phyloP scores from a whole-genome alignment of 37 sponge, comb jelly and placozoan species.

The Chondrosia reniformis region DNA sequence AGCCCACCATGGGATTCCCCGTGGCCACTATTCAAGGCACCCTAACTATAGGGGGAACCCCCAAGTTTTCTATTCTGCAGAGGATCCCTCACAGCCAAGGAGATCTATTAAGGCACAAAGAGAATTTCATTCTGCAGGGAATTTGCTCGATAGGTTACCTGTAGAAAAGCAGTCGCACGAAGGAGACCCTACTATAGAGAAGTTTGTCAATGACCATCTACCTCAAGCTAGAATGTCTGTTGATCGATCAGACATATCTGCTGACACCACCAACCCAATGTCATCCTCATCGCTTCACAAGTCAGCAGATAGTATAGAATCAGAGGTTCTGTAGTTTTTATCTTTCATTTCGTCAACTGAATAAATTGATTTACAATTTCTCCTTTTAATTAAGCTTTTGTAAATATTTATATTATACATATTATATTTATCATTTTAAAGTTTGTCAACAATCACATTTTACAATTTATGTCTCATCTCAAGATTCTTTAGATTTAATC shows the following conservation, averaged over 20 bases:
- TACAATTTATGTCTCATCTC: neutral
- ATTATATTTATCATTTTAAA: neutral
- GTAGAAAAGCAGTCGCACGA: no score
- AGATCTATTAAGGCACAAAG: neutral
- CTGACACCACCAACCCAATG: neutral
- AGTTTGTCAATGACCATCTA: neutral
- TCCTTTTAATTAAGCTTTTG: neutral
- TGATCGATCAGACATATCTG: neutral
- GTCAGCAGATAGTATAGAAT: neutral
- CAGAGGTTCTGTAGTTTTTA: slow-evolving; percentile 8
- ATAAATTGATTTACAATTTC: neutral
- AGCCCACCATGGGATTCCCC: neutral
- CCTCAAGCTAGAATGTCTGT: neutral
- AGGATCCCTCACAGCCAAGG: no score
- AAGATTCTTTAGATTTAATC: no score
- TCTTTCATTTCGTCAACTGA: neutral
- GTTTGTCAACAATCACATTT: neutral
- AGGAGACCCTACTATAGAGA: neutral
- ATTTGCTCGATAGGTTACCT: neutral
- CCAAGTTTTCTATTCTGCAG: neutral
- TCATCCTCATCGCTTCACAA: neutral
- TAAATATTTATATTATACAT: no score
- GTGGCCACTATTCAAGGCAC: neutral
- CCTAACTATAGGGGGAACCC: neutral
- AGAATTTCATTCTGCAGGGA: neutral